Conservation (phyloP, 2,797 vertebrate genomes). For the Acrossocheilus fasciatus region DNA sequence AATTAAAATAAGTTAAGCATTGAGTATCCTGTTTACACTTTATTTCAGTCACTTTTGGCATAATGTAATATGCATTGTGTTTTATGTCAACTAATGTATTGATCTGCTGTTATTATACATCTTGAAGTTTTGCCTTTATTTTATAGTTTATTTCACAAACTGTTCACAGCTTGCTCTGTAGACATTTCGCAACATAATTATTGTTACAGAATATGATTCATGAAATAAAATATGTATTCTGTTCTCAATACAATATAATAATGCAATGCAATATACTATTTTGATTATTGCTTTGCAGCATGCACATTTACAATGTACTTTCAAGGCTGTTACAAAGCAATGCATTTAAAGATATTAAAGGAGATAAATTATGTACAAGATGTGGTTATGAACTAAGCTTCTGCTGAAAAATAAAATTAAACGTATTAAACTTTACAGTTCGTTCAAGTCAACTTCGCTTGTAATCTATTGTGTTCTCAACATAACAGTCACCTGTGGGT, state of each 20-base stretch:
- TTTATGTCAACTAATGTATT: background rate
- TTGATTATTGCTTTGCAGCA: background rate
- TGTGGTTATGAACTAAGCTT: background rate
- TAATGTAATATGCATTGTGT: background rate
- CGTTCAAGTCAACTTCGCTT: background rate
- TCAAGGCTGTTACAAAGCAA: background rate
- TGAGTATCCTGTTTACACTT: background rate
- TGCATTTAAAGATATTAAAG: background rate
- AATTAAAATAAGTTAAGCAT: background rate
- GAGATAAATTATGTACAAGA: background rate
- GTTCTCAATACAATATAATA: background rate
- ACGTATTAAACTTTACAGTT: background rate
- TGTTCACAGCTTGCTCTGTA: background rate
- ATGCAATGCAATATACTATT: background rate
- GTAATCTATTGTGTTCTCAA: background rate
- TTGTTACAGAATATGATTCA: background rate
- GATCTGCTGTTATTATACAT: background rate
- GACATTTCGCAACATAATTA: background rate
- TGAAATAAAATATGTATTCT: background rate
- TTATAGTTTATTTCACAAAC: background rate
- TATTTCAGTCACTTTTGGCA: background rate
- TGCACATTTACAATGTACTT: background rate
- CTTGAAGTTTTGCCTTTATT: background rate
- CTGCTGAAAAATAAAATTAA: background rate
- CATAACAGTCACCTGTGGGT: constrained; percentile 30